Conservation (phyloP, 2,888 invertebrate genomes). For the Drosophila hamatofila region DNA sequence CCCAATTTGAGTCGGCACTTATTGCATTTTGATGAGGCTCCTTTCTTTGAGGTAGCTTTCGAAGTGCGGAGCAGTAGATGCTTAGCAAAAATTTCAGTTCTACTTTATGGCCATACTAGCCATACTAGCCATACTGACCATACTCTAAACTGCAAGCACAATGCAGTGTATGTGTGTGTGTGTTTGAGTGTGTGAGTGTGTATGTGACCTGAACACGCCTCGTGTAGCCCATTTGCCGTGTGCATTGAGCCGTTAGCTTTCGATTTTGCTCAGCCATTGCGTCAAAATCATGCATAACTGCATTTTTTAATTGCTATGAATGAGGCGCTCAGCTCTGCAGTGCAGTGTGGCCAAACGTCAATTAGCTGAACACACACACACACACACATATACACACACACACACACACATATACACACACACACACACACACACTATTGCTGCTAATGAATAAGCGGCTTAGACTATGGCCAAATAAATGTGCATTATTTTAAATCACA, state of each 20-base stretch:
- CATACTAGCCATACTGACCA: neutral
- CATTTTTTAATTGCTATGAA: slow-evolving; percentile 59
- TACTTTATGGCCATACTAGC: neutral
- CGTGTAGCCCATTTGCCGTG: slow-evolving; percentile 16
- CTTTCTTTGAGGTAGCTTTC: slow-evolving; percentile 12
- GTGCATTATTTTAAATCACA: neutral
- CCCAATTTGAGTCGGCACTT: slow-evolving; percentile 15
- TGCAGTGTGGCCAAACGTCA: slow-evolving; percentile 7
- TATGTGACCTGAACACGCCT: slow-evolving; percentile 1
- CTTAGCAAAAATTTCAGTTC: slow-evolving; percentile 6
- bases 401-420: neutral
- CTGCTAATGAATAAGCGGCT: slow-evolving; percentile 29
- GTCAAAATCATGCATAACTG: slow-evolving; percentile 53
- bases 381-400: neutral
- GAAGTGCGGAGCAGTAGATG: neutral
- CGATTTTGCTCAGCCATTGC: slow-evolving; percentile 23
- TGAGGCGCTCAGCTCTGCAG: slow-evolving; percentile 16
- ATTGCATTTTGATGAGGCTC: slow-evolving; percentile 22
- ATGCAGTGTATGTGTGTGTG: neutral
- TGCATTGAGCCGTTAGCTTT: slow-evolving; percentile 20
- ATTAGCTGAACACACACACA: slow-evolving; percentile 8
- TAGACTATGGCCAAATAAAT: slow-evolving; percentile 5
- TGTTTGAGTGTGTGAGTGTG: neutral
- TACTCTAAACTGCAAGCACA: slow-evolving; percentile 5
- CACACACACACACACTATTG: neutral